Conservation (phyloP, 2,888 invertebrate genomes). For the Apodemia mormo region DNA sequence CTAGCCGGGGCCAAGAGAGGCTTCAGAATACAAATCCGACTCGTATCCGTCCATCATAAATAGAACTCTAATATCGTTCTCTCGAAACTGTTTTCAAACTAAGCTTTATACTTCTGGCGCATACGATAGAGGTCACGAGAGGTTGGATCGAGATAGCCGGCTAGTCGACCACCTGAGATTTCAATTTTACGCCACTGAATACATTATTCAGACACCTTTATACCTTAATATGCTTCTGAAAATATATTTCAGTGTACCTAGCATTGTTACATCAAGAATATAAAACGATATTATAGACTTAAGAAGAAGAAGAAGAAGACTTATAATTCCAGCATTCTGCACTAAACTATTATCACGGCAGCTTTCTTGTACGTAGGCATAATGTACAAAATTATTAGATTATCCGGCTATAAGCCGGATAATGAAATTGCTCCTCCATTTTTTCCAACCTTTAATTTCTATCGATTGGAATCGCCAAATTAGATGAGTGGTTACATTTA, state of each 20-base stretch:
- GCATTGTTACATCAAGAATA: neutral
- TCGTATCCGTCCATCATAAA: neutral
- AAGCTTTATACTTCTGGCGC: conserved; percentile 37
- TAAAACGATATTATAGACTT: too few relatives aligned
- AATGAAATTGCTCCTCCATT: too few relatives aligned
- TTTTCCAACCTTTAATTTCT: too few relatives aligned
- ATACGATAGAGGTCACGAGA: conserved; percentile 45
- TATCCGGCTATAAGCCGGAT: too few relatives aligned
- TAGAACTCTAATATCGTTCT: neutral
- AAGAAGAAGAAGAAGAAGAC: too few relatives aligned
- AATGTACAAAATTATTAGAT: too few relatives aligned
- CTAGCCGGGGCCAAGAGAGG: conserved; percentile 49
- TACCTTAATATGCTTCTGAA: conserved; percentile 21
- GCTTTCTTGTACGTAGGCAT: too few relatives aligned
- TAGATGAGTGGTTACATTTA: too few relatives aligned
- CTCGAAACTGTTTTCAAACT: conserved; percentile 8
- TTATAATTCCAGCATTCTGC: too few relatives aligned
- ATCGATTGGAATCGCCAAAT: too few relatives aligned
- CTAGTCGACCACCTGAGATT: conserved; percentile 72
- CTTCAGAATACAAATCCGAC: conserved; percentile 64
- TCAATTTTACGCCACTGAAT: conserved; percentile 74
- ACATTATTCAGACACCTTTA: conserved; percentile 67
- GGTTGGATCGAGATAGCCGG: conserved; percentile 49
- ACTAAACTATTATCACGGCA: too few relatives aligned
- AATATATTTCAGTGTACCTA: neutral